Base-by-base conservation (phyloP, 2,888 invertebrate species). In the Tethea ocularis region DNA sequence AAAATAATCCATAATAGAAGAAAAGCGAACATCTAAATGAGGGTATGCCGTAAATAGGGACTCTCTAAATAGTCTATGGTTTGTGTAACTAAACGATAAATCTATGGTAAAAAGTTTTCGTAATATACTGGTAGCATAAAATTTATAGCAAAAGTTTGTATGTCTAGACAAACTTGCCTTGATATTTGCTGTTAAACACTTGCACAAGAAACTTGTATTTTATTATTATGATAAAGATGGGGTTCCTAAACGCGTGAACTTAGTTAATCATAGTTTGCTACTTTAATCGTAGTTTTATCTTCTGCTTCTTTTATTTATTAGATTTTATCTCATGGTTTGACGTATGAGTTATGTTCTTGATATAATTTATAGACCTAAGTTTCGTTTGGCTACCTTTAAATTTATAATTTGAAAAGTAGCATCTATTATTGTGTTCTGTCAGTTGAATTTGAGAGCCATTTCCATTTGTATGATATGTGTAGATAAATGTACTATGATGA, bases 141-240 rank as follows among this genome's bases (percentile, higher is more conserved):
- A 86, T 84, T 86, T 86, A 86, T 87, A 76, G 80, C 69, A 62
- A 71, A 85, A 87, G 77, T 84, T 84, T 20, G 38, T 38, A 38
- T 56, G 68, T 66, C 77, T 71, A 71, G 74, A 62, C 74, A 65
- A 75, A 79, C 70, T 77, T 72, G 56, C 66, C 63, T 64, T 67
- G 69, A 64, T 63, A 66, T 68, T 66, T 63, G 62, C 62, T 65
- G 69, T 71, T 33, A 70, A 75, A 66, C 68, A 74, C 74, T 74
- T 63, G 63, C 66, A 66, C 68, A 46, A 46, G n/a, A 20, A 46
- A 20, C 46, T 46, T 10, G 20, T 46, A 20, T 46, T n/a, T 46
- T 38, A 38, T 38, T 38, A 38, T n/a, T n/a, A n/a, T 38, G 38
- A 38, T 38, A 38, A 38, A 15, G n/a, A 38, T 38, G 38, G 38